Evolutionary conservation across 1,140 invertebrate genomes (phyloP).

Genomic region (Penaeus indicus): DNA sequence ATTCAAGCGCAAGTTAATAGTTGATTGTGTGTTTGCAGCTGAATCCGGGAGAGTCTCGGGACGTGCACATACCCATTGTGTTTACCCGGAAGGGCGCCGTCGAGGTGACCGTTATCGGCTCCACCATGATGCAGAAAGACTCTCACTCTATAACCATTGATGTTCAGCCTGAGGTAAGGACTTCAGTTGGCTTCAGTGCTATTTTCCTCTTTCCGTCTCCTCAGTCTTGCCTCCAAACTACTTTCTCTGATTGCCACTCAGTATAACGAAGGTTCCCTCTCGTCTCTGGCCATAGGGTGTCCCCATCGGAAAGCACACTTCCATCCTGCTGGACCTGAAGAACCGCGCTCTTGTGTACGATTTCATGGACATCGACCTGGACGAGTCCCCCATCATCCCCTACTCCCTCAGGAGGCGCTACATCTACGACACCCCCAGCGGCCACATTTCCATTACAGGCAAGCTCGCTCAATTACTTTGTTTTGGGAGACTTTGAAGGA

Average conservation of each 20-base stretch:
- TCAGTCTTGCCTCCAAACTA: background rate
- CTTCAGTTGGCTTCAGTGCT: no score
- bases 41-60: slow-evolving; percentile 61
- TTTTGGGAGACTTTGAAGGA: background rate
- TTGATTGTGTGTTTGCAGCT: slow-evolving; percentile 30
- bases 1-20: background rate
- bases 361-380: slow-evolving; percentile 75
- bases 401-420: slow-evolving; percentile 75
- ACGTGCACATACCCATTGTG: slow-evolving; percentile 71
- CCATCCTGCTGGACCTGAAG: slow-evolving; percentile 75
- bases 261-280: background rate
- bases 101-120: slow-evolving; percentile 72
- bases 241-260: no score
- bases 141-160: slow-evolving; percentile 56
- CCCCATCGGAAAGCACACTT: slow-evolving; percentile 75
- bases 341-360: slow-evolving; percentile 74
- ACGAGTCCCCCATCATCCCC: slow-evolving; percentile 76
- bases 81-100: slow-evolving; percentile 69
- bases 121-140: slow-evolving; percentile 72
- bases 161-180: slow-evolving; percentile 46
- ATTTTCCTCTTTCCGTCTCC: background rate
- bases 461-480: slow-evolving; percentile 67
- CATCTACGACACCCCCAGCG: slow-evolving; percentile 74
- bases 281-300: slow-evolving; percentile 70
- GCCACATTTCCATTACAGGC: slow-evolving; percentile 72